Percentiles rank a stretch among this genome's conserved stretches.
phyloP scores from a whole-genome alignment of 1,140 invertebrate genomes.

The Drosophila takahashii region DNA sequence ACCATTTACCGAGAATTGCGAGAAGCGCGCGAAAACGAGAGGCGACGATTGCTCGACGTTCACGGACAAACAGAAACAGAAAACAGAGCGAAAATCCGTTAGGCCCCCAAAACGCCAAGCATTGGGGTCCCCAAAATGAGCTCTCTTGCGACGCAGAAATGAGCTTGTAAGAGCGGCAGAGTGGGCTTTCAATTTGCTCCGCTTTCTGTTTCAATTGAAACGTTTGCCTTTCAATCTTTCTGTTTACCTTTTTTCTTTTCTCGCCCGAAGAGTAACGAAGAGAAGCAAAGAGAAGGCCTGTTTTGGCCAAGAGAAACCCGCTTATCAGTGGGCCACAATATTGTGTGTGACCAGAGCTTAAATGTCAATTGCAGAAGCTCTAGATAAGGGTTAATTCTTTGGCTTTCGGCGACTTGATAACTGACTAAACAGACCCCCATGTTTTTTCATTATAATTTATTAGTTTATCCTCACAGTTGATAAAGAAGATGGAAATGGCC shows the following conservation, averaged over 20 bases:
- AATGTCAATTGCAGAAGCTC: background rate
- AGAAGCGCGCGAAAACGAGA: constrained; percentile 72
- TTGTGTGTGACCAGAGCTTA: constrained; percentile 3
- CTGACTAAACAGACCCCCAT: background rate
- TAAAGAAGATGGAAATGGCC: background rate
- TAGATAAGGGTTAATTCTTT: background rate
- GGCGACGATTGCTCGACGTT: constrained; percentile 68
- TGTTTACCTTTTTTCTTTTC: constrained; percentile 66
- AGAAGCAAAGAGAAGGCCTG: background rate
- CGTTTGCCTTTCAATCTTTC: constrained; percentile 8
- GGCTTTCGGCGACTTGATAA: background rate
- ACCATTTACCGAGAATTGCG: constrained; percentile 45
- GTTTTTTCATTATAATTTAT: background rate
- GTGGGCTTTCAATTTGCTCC: constrained; percentile 42
- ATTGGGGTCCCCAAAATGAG: background rate
- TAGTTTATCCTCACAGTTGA: constrained; percentile 1
- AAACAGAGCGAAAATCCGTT: background rate
- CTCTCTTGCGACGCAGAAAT: constrained; percentile 17
- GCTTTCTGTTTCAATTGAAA: constrained; percentile 32
- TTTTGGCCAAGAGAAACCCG: background rate
- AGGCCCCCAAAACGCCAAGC: background rate
- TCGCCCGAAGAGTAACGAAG: background rate
- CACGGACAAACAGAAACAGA: constrained; percentile 40
- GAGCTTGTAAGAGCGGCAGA: background rate
- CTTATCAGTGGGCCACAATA: constrained; percentile 15